Conservation (phyloP, 1,140 invertebrate genomes). For the Zaprionus lachaisei region DNA sequence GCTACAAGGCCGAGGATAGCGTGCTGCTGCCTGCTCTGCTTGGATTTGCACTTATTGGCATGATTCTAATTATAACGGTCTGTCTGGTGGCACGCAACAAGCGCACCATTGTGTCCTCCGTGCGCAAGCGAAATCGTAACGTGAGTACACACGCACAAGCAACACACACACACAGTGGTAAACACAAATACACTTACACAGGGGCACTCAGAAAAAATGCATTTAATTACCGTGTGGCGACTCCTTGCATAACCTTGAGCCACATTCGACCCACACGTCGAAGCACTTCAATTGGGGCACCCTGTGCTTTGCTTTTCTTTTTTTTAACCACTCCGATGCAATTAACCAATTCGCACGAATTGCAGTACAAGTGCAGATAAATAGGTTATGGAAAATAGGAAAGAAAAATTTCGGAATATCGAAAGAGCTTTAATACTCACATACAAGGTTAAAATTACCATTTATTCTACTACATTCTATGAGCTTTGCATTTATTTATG, state of each 20-base stretch:
- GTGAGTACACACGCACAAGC: conserved; percentile 73
- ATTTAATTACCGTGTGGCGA: conserved; percentile 46
- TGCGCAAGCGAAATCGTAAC: conserved; percentile 83
- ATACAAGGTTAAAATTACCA: too few relatives aligned
- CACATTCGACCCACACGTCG: conserved; percentile 19
- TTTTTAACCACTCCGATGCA: neutral
- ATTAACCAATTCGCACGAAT: conserved; percentile 7
- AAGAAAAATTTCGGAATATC: neutral
- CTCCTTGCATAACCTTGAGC: conserved; percentile 44
- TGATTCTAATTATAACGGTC: conserved; percentile 82
- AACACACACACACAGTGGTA: neutral
- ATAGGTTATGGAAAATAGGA: neutral
- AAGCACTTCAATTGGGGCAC: conserved; percentile 2
- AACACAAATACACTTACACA: neutral
- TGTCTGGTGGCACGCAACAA: conserved; percentile 84
- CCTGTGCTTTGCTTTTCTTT: neutral
- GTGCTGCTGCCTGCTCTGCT: conserved; percentile 78
- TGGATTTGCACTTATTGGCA: conserved; percentile 80
- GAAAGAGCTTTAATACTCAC: neutral
- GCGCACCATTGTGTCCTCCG: conserved; percentile 80
- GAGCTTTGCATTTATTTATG: neutral
- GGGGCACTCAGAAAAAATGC: conserved; percentile 2
- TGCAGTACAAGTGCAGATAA: neutral
- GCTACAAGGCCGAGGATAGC: conserved; percentile 83
- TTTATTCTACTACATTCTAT: too few relatives aligned